Base-by-base conservation (phyloP, 2,113 vertebrate species). In the Catharus bicknelli region DNA sequence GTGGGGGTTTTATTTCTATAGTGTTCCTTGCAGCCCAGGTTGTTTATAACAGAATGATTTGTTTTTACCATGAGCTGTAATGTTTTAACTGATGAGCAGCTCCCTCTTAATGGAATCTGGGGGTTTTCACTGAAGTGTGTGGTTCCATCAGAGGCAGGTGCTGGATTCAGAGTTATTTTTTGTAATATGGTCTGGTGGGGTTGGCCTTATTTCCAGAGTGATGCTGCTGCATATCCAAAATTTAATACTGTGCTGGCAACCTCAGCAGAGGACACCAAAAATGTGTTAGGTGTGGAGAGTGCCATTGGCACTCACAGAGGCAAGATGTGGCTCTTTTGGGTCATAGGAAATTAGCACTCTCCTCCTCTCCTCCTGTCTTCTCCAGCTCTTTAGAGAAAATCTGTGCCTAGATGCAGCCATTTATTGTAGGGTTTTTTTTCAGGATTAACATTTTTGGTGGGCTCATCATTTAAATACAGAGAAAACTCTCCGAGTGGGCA, bases 21-120 rank as follows among this genome's bases (percentile, higher is more conserved):
- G 57, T 14, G 20, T 64, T 95, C 38, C 62, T 92, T 72, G 40
- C 77, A 92, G 93, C 91, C 83, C 53, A 48, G 77, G 16, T 77
- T 93, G 84, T 88, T 96, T 90, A 22, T 86, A 79, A 78, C 42
- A 43, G 67, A 50, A 57, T 61, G 64, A 72, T 88, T 90, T 90
- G 61, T 81, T 96, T 93, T 86, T 68, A 48, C 8, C 83, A 40
- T 23, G 53, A 90, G 64, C 83, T 67, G 11, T 72, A 36, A 79
- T 9, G 45, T 73, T 92, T 84, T 55, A 68, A 75, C 58, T 34
- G 74, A 68, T 79, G 83, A 92, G 58, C 82, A 82, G 81, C 62
- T 89, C 58, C 42, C 38, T 79, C 42, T 40, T 76, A 78, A 50
- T 79, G 84, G 86, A 85, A 76, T 66, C 66, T 79, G 86, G 77